These are phyloP conservation scores for Temnothorax curvispinosus DNA, from an alignment of 1,140 invertebrate genomes.

Conservation along the genomic window DNA sequence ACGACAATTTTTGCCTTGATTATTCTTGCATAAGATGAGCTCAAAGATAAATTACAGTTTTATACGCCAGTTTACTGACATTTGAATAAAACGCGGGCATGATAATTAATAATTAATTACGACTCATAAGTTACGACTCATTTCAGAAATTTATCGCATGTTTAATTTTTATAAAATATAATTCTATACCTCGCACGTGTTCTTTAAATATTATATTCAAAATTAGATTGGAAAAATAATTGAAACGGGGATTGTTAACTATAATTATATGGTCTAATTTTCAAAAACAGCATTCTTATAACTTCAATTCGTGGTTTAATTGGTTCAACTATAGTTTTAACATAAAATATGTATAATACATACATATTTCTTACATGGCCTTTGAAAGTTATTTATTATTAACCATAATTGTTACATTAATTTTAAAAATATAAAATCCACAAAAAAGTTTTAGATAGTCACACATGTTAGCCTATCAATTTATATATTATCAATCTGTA, in stretches of 20 bases:
- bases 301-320: background rate
- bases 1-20: background rate
- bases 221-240: background rate
- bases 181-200: background rate
- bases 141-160: constrained; percentile 45
- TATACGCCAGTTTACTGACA: background rate
- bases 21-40: background rate
- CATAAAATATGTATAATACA: background rate
- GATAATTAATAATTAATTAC: constrained; percentile 14
- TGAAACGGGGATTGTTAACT: background rate
- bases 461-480: background rate
- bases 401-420: background rate
- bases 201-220: background rate
- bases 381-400: background rate
- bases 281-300: background rate
- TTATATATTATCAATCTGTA: background rate
- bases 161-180: background rate
- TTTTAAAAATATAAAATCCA: background rate
- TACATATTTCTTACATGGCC: background rate
- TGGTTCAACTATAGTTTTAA: background rate
- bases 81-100: background rate
- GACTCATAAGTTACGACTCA: background rate
- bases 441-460: background rate
- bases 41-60: background rate
- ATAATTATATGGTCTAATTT: background rate